Percentiles rank a stretch among this genome's conserved stretches.
phyloP scores from a whole-genome alignment of 2,113 vertebrate genomes.

The Sphyrna mokarran region DNA sequence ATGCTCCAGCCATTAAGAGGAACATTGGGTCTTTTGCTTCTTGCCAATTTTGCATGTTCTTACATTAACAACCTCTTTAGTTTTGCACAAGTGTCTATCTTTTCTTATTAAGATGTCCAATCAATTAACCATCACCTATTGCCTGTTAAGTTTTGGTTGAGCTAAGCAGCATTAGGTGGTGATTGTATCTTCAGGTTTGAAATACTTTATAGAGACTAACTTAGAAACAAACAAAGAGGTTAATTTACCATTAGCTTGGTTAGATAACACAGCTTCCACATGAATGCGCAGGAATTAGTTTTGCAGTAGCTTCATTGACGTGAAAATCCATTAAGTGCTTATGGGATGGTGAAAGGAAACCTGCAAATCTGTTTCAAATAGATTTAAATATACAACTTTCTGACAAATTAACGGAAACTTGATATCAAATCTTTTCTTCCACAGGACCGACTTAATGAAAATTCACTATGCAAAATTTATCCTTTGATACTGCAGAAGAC shows the following conservation, averaged over 20 bases:
- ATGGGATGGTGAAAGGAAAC: background rate
- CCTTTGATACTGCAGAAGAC: background rate
- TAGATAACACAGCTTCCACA: background rate
- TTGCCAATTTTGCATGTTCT: background rate
- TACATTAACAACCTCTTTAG: background rate
- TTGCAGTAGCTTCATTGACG: background rate
- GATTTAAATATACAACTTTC: background rate
- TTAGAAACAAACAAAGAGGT: background rate
- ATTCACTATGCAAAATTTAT: background rate
- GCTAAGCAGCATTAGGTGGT: background rate
- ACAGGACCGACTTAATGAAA: background rate
- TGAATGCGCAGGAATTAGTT: background rate
- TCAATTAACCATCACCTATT: background rate
- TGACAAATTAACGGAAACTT: background rate
- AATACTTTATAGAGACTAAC: background rate
- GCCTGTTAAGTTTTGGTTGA: background rate
- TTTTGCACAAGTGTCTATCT: background rate
- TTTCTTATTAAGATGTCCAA: background rate
- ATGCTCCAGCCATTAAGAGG: background rate
- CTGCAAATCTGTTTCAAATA: background rate
- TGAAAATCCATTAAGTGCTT: background rate
- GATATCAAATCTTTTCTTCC: background rate
- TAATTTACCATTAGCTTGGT: background rate
- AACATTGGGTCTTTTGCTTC: background rate
- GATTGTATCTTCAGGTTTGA: background rate